Base-by-base conservation (phyloP, 2,888 invertebrate species). In the Pelosia muscerda region DNA sequence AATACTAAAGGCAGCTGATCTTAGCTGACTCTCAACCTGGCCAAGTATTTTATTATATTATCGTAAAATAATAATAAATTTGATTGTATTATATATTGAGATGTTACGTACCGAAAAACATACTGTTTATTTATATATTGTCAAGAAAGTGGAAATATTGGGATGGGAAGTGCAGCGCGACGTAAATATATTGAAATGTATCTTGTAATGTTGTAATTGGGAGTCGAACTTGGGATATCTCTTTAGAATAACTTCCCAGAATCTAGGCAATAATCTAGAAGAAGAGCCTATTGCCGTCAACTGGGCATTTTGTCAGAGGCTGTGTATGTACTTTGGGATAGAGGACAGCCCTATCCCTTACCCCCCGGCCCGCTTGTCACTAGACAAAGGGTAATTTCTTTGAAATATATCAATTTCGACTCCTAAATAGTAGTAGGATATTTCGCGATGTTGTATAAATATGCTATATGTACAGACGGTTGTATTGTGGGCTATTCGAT, bases 171-270 rank as follows among this genome's bases (percentile, higher is more conserved):
- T 34, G 31, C 25, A 53, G 65, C 65, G 71, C 66, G 62, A 58
- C 53, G 31, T 26, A 25, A 19, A 22, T 53, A 62, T 58, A 69
- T 25, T 71, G 69, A 55, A 74, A 76, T 78, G 69, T 78, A 66
- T n/a, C n/a, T n/a, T 61, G 61, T 54, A 56, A 61, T 49, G 61
- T 53, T 23, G 34, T 2, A 0, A 59, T 64, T n/a, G 69, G 76
- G 72, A 71, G 78, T 78, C 68, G 73, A 78, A 75, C 69, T 78
- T 58, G 65, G 19, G 4, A 9, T 15, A 26, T 25, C 13, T 25
- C 23, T 22, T 19, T 42, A 19, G 6, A 6, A 13, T 25, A 13
- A 25, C 8, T 55, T 55, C 25, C 55, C 55, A 55, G 25, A 26
- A 15, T 15, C 55, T 55, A 26, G 25, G 6, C 26, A 49, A 49